Conservation (phyloP, 1,140 invertebrate genomes). For the Bombus haemorrhoidalis region DNA sequence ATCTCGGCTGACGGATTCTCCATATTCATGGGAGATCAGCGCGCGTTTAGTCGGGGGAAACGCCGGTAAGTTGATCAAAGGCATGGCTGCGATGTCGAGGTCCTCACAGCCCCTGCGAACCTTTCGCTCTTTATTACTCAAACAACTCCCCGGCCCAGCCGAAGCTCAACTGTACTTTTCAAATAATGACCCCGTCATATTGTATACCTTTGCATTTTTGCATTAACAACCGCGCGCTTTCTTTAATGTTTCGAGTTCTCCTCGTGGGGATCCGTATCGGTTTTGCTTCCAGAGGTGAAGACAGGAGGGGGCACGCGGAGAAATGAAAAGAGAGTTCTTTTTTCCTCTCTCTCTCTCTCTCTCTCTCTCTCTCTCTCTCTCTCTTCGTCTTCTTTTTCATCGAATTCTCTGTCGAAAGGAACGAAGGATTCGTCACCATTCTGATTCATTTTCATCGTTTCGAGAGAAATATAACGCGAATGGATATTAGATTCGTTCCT, state of each 20-base stretch:
- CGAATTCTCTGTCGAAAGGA: background rate
- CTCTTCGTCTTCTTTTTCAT: background rate
- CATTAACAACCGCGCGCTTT: slow-evolving; percentile 70
- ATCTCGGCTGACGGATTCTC: slow-evolving; percentile 60
- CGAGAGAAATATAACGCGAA: background rate
- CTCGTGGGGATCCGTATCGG: slow-evolving; percentile 22
- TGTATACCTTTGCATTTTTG: slow-evolving; percentile 80
- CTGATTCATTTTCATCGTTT: background rate
- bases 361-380: background rate
- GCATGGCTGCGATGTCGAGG: slow-evolving; percentile 65
- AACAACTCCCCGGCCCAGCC: slow-evolving; percentile 66
- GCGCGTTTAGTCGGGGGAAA: slow-evolving; percentile 74
- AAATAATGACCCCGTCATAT: slow-evolving; percentile 79
- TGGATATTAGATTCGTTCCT: background rate
- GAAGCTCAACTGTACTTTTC: slow-evolving; percentile 76
- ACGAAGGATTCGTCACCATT: background rate
- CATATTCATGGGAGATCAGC: slow-evolving; percentile 77
- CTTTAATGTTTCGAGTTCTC: slow-evolving; percentile 71
- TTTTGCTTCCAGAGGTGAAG: slow-evolving; percentile 32
- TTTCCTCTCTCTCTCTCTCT: background rate
- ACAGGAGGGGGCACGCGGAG: slow-evolving; percentile 5
- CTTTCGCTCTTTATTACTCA: slow-evolving; percentile 75
- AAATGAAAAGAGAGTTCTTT: slow-evolving; percentile 6
- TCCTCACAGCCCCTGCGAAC: slow-evolving; percentile 73
- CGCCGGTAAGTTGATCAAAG: slow-evolving; percentile 78